A percentile compares a stretch with the other conserved stretches of the same genome.
These are phyloP conservation scores for Thereva nobilitata DNA, from an alignment of 2,888 invertebrate genomes.

Conservation along the genomic window DNA sequence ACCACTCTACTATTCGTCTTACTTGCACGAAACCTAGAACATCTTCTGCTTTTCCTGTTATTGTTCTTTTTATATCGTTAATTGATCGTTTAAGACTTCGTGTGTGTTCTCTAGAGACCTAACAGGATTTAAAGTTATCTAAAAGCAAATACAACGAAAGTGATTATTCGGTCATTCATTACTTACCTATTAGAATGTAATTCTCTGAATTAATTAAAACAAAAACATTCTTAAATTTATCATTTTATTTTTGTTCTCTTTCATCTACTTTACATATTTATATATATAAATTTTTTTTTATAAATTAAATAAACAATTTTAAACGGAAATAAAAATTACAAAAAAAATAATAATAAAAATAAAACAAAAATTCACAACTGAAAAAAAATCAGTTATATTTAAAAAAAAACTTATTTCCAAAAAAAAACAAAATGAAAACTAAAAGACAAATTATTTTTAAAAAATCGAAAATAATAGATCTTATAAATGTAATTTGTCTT, in stretches of 20 bases:
- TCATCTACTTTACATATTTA: slow-evolving; percentile 36
- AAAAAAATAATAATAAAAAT: too few relatives aligned
- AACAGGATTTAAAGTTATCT: too few relatives aligned
- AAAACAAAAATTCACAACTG: slow-evolving; percentile 34
- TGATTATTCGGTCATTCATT: too few relatives aligned
- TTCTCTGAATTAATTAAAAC: not conserved
- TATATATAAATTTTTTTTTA: slow-evolving; percentile 32
- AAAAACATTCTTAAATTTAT: slow-evolving; percentile 19
- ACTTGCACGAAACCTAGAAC: too few relatives aligned
- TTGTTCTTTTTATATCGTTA: too few relatives aligned
- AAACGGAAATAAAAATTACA: slow-evolving; percentile 24
- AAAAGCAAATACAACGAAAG: too few relatives aligned
- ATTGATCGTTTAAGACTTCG: too few relatives aligned
- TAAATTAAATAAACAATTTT: slow-evolving; percentile 34
- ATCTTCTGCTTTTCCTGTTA: too few relatives aligned
- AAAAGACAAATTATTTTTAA: slow-evolving; percentile 15
- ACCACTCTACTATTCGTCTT: too few relatives aligned
- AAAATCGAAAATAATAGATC: slow-evolving; percentile 29
- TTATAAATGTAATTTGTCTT: slow-evolving; percentile 32
- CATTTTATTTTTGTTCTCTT: slow-evolving; percentile 30
- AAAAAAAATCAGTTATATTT: slow-evolving; percentile 26
- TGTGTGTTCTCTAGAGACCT: too few relatives aligned
- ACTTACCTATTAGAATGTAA: too few relatives aligned
- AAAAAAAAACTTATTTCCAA: not conserved
- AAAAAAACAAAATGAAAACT: slow-evolving; percentile 28